Evolutionary conservation across 2,113 vertebrate species (phyloP).

Genomic region (Pelecanus crispus): DNA sequence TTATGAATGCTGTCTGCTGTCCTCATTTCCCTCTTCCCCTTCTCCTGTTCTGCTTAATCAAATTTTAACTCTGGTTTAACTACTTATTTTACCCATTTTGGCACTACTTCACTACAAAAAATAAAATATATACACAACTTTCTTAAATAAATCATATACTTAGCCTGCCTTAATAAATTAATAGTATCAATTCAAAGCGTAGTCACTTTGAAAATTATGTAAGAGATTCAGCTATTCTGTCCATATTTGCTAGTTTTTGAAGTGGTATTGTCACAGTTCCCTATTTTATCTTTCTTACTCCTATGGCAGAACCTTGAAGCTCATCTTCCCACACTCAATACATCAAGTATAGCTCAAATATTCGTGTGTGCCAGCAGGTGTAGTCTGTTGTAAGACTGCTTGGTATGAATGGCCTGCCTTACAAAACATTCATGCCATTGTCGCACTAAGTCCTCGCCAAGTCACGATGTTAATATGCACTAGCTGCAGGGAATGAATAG

Average conservation of each 20-base stretch:
- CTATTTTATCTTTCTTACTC: background rate
- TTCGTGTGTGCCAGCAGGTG: background rate
- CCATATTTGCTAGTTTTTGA: background rate
- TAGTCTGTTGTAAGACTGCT: background rate
- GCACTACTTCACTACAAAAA: background rate
- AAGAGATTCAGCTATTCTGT: background rate
- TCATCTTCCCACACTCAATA: background rate
- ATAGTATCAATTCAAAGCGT: background rate
- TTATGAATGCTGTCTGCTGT: background rate
- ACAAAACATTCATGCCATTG: background rate
- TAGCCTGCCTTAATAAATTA: background rate
- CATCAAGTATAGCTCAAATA: background rate
- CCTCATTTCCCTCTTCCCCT: background rate
- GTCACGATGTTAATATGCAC: background rate
- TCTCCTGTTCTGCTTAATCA: constrained; percentile 18
- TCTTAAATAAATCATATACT: background rate
- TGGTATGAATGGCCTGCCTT: background rate
- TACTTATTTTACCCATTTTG: background rate
- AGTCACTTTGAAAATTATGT: background rate
- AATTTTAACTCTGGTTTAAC: constrained; percentile 28
- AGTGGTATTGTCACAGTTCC: background rate
- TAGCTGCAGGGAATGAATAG: background rate
- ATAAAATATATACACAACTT: background rate
- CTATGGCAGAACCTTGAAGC: background rate
- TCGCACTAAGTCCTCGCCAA: background rate